Evolutionary conservation across 2,113 vertebrate species (phyloP), one percentile per base, ranked within the genome.

Genomic region (Paramormyrops kingsleyae): DNA sequence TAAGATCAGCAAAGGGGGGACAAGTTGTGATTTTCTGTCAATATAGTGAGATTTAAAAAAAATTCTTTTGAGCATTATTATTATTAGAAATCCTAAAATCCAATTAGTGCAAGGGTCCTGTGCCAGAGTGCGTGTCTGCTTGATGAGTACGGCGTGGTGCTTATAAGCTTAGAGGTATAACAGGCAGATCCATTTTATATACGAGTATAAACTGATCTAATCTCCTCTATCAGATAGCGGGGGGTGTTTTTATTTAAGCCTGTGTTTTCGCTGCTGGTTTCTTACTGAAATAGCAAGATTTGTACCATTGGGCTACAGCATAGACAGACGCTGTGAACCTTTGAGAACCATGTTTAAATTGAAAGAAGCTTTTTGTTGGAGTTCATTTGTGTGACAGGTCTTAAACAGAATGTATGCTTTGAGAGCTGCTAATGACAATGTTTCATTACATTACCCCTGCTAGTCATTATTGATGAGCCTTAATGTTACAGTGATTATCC

Each of bases 201-300:
- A 93, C 49, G 87, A 85, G 12, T 89, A 84, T 92, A 90, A 90
- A 89, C 87, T 89, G 90, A 91, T 89, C 85, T 85, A 91, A 93
- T 94, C 92, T 66, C 5, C 7, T 89, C 89, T 89, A 90, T 91
- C 90, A 77, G 93, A 88, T 59, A 74, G 42, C 47, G 44, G 50
- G 47, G 83, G 88, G 83, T 88, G 70, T 70, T 90, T 80, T 91
- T 83, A 17, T 91, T 90, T 89, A 90, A 92, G 90, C 47, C 83
- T 89, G 86, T 89, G 66, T 62, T 86, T 89, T 91, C 44, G 42
- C 92, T 87, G 15, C 87, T 89, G 85, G 89, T 31, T 88, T 88
- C 42, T 89, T 90, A 89, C 90, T 74, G 92, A 87, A 80, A 87
- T 84, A 84, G 88, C 52, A n/a, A 39, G 85, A 88, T 90, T 89